Base-by-base conservation (phyloP, 2,888 invertebrate genomes). In the Pollenia labialis region DNA sequence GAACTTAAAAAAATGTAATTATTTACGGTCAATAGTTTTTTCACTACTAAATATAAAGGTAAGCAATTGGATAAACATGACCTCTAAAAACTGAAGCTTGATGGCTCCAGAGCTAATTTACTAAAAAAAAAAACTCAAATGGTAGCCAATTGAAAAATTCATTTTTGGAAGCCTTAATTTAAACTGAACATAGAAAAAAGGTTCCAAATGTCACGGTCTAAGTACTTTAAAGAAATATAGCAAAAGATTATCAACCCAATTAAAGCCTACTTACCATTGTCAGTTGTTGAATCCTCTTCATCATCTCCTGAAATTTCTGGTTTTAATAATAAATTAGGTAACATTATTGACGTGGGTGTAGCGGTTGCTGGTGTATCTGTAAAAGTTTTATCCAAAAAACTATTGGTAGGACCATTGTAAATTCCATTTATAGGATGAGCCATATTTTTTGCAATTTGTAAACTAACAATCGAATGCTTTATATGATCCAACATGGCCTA, bases 361-460 rank as follows among this genome's bases (percentile, higher is more conserved):
- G 88, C 88, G 76, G 89, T 77, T 85, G 89, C 76, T 71, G 88
- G 87, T 85, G 88, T 88, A 14, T 84, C 76, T 6, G 40, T 16
- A 32, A 23, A 77, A 12, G n/a, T 83, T 76, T 83, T 80, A 46
- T 68, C 50, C n/a, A 72, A 87, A 81, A 72, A 32, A 81, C 16
- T 89, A 50, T 16, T 66, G 52, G 90, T 91, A 89, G 96, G 96
- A 85, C 96, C 96, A 91, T 96, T 96, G 93, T 97, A 97, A 90
- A 97, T 95, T 81, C 98, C 98, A 93, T 98, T 98, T 12, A 98
- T 96, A 84, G 98, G 98, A 94, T 97, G 97, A 50, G 97, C 97
- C 90, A 97, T 97, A 94, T 98, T 98, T 97, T 99, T 99, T 90
- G 99, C 98, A 93, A 99, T 99, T 95, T 99, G 99, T 90, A 99